Percentiles rank a stretch among this genome's conserved stretches.
Evolutionary conservation across 2,113 vertebrate species (phyloP).

Genomic region (Catharus fuscescens): DNA sequence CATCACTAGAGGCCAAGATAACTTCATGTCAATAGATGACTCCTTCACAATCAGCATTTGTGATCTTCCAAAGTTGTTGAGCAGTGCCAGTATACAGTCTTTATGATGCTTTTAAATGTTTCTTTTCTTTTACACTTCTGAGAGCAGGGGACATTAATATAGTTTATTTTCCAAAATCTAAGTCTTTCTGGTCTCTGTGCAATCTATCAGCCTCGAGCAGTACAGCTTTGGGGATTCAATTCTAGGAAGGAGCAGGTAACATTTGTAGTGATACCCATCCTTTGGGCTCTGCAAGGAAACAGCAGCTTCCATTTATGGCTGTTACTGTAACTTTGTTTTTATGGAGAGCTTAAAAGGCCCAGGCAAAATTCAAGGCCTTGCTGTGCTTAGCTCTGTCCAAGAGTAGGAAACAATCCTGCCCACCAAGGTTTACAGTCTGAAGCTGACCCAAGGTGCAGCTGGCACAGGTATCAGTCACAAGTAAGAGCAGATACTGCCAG

Average conservation of each 20-base stretch:
- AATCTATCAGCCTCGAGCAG: background rate
- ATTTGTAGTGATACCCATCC: background rate
- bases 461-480: background rate
- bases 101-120: background rate
- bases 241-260: background rate
- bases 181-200: background rate
- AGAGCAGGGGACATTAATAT: background rate
- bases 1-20: background rate
- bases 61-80: background rate
- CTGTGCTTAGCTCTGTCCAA: background rate
- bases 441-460: background rate
- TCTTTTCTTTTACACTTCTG: background rate
- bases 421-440: background rate
- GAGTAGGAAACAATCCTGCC: background rate
- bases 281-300: background rate
- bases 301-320: background rate
- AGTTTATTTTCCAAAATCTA: background rate
- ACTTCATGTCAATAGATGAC: background rate
- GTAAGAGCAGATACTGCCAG: background rate
- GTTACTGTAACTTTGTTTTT: background rate
- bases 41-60: background rate
- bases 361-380: background rate
- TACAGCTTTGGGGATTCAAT: background rate
- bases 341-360: background rate
- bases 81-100: background rate